Evolutionary conservation across 1,140 invertebrate genomes (phyloP).

Genomic region (Popillia japonica): DNA sequence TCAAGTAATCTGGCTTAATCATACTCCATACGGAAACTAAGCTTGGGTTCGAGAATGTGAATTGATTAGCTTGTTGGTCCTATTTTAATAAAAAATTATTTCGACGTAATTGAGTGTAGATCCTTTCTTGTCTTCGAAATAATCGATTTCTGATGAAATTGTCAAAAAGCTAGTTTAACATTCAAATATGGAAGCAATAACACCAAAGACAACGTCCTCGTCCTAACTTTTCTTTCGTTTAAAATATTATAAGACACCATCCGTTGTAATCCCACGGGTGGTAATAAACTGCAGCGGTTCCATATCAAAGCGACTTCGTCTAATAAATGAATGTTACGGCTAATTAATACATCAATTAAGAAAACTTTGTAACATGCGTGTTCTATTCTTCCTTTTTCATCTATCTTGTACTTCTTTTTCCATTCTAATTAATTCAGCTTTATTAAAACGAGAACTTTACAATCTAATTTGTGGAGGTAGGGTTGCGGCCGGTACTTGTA

Average conservation of each 20-base stretch:
- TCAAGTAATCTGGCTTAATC: too few relatives aligned
- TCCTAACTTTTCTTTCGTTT: not conserved
- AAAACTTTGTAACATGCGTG: constrained; percentile 29
- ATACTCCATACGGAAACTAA: too few relatives aligned
- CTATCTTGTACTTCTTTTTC: not conserved
- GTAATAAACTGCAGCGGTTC: constrained; percentile 22
- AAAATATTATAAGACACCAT: constrained; percentile 3
- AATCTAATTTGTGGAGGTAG: constrained; percentile 17
- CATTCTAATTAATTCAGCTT: constrained; percentile 35
- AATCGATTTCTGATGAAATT: too few relatives aligned
- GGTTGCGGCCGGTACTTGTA: not conserved
- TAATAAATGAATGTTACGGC: constrained; percentile 31
- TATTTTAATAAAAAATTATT: too few relatives aligned
- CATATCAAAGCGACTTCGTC: constrained; percentile 13
- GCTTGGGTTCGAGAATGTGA: too few relatives aligned
- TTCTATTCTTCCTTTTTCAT: not conserved
- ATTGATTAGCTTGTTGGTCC: too few relatives aligned
- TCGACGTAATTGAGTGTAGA: too few relatives aligned
- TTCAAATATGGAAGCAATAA: too few relatives aligned
- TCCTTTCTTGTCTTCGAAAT: too few relatives aligned
- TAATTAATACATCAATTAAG: constrained; percentile 40
- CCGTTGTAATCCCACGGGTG: not conserved
- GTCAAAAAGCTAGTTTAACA: too few relatives aligned
- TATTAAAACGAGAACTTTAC: constrained; percentile 33
- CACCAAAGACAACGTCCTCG: too few relatives aligned